phyloP scores from a whole-genome alignment of 2,888 invertebrate species.

The Leptogaster cylindrica region DNA sequence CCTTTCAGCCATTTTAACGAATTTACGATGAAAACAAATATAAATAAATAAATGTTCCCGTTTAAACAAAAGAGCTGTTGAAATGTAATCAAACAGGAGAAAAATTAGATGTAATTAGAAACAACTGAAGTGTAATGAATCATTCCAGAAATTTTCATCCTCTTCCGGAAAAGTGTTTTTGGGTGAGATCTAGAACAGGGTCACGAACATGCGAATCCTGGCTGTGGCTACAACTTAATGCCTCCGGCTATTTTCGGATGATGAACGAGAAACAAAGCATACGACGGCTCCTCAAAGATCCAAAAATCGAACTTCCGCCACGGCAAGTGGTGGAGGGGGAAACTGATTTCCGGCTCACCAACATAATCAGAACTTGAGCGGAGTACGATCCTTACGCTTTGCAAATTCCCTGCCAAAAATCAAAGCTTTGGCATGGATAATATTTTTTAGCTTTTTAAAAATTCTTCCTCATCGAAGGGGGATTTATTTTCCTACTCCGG shows the following conservation, averaged over 20 bases:
- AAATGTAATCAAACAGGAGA: background rate
- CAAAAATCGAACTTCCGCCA: slow-evolving; percentile 25
- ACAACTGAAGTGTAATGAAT: slow-evolving; percentile 8
- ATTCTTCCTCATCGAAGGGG: too few relatives aligned
- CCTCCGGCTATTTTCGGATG: background rate
- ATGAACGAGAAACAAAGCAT: slow-evolving; percentile 28
- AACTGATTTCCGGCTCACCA: background rate
- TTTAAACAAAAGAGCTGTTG: background rate
- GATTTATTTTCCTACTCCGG: background rate
- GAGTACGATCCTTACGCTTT: background rate
- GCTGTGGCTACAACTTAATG: background rate
- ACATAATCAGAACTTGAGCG: background rate
- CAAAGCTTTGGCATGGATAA: background rate
- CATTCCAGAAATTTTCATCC: slow-evolving; percentile 6
- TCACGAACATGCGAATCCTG: slow-evolving; percentile 1
- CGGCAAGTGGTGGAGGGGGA: background rate
- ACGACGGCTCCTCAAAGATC: background rate
- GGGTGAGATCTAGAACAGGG: too few relatives aligned
- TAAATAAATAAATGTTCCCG: background rate
- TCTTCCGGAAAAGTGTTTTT: background rate
- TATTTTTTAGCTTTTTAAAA: too few relatives aligned
- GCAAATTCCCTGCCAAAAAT: background rate
- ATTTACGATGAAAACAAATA: too few relatives aligned
- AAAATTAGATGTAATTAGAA: slow-evolving; percentile 25
- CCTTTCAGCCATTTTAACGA: too few relatives aligned